Conservation (phyloP, 1,140 invertebrate species). For the Lanistes nyassanus region DNA sequence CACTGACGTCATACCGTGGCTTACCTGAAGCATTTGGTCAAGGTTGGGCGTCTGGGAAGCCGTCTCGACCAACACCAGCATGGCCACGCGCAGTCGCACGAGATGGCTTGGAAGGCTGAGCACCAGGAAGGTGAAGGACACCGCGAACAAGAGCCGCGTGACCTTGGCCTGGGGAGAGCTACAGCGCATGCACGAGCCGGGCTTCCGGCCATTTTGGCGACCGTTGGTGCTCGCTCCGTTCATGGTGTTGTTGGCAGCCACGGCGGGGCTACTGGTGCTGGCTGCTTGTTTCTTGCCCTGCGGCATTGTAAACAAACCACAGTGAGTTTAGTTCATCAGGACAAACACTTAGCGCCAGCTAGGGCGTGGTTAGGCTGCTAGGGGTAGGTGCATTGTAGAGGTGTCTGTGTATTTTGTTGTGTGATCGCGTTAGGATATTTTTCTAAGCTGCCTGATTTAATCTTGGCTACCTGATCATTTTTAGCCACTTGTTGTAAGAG, state of each 20-base stretch:
- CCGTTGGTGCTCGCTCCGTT: conserved; percentile 66
- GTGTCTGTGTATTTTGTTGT: too few relatives aligned
- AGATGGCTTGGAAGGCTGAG: conserved; percentile 77
- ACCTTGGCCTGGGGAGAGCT: conserved; percentile 36
- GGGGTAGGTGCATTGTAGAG: too few relatives aligned
- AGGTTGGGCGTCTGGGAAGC: conserved; percentile 9
- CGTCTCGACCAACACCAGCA: conserved; percentile 18
- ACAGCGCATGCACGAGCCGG: conserved; percentile 21
- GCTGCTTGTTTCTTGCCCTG: conserved; percentile 1
- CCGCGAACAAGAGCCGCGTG: conserved; percentile 83
- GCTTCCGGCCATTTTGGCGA: not conserved
- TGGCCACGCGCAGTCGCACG: conserved; percentile 47
- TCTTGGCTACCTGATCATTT: too few relatives aligned
- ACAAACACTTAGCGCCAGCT: too few relatives aligned
- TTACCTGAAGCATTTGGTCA: conserved; percentile 27
- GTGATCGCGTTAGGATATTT: too few relatives aligned
- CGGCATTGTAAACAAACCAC: not conserved
- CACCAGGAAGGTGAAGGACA: conserved; percentile 81
- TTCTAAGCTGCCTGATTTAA: too few relatives aligned
- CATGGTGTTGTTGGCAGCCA: not conserved
- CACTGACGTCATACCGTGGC: too few relatives aligned
- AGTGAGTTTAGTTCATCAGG: too few relatives aligned
- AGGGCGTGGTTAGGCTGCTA: too few relatives aligned
- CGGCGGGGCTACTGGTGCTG: not conserved
- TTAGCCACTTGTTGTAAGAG: too few relatives aligned